Percentiles rank a stretch among this genome's conserved stretches.
phyloP scores from a whole-genome alignment of 1,140 invertebrate genomes.

The Caenorhabditis briggsae region DNA sequence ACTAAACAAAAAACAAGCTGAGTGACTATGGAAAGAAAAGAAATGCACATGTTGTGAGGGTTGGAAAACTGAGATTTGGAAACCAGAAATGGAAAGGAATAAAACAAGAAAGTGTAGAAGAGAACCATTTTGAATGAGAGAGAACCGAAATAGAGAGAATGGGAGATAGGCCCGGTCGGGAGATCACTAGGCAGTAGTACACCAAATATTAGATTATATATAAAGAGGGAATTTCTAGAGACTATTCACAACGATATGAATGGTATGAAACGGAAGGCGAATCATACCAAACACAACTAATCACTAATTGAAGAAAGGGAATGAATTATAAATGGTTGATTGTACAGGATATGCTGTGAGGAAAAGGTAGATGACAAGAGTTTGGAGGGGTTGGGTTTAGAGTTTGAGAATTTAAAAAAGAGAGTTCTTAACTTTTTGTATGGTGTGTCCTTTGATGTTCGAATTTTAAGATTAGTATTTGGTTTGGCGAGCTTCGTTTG shows the following conservation, averaged over 20 bases:
- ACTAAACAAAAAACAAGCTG: constrained; percentile 32
- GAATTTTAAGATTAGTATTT: constrained; percentile 20
- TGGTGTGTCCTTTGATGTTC: constrained; percentile 46
- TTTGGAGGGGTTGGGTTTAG: constrained; percentile 40
- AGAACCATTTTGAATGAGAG: constrained; percentile 53
- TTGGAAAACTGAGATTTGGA: constrained; percentile 49
- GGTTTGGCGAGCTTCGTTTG: constrained; percentile 12
- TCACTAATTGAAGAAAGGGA: constrained; percentile 32
- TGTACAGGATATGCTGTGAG: constrained; percentile 50
- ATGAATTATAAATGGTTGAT: constrained; percentile 42
- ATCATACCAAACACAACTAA: constrained; percentile 44
- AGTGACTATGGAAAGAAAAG: constrained; percentile 14
- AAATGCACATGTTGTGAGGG: constrained; percentile 52
- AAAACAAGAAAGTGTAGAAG: constrained; percentile 32
- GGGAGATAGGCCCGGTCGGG: constrained; percentile 52
- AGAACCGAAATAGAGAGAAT: constrained; percentile 56
- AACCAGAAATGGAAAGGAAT: constrained; percentile 46
- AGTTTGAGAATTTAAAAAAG: constrained; percentile 56
- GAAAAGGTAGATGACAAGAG: constrained; percentile 55
- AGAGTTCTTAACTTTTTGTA: constrained; percentile 42
- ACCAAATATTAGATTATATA: constrained; percentile 39
- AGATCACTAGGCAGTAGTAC: constrained; percentile 53
- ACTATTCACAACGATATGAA: constrained; percentile 52
- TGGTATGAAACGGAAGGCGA: background rate
- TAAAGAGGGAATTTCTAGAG: constrained; percentile 2